phyloP scores from a whole-genome alignment of 2,797 vertebrate species.

The Euphonia xanthogaster region DNA sequence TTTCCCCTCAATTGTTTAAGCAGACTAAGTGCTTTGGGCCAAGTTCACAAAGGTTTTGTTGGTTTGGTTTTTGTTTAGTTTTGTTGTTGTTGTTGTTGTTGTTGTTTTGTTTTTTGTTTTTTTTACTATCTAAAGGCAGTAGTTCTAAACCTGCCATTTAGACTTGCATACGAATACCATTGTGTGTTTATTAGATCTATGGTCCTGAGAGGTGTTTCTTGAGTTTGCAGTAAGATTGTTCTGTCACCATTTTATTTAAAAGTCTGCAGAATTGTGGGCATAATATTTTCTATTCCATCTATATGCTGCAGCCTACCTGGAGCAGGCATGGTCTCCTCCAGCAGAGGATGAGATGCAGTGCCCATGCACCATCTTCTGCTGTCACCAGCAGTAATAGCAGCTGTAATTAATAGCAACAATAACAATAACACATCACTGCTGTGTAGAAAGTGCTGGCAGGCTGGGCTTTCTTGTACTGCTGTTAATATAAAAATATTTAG shows the following conservation, averaged over 20 bases:
- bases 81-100: neutral
- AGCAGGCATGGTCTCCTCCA: neutral
- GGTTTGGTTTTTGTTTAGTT: neutral
- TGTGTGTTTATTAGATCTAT: neutral
- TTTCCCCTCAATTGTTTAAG: neutral
- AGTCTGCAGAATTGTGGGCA: neutral
- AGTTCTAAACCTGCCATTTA: neutral
- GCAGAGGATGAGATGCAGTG: neutral
- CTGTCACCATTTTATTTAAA: neutral
- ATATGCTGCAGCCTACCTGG: neutral
- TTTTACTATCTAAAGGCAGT: neutral
- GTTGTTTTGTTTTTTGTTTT: no score
- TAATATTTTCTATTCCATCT: neutral
- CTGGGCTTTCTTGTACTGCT: neutral
- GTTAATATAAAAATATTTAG: constrained; percentile 28
- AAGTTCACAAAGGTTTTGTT: neutral
- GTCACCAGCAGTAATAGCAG: neutral
- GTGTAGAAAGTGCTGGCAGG: neutral
- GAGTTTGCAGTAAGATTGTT: neutral
- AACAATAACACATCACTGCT: neutral
- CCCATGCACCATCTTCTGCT: neutral
- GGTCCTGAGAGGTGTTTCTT: accelerated
- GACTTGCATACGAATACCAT: neutral
- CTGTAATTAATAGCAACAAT: neutral
- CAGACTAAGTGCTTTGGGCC: neutral